phyloP scores from a whole-genome alignment of 35 echinoderm and acorn worm species.

The Diadema setosum region DNA sequence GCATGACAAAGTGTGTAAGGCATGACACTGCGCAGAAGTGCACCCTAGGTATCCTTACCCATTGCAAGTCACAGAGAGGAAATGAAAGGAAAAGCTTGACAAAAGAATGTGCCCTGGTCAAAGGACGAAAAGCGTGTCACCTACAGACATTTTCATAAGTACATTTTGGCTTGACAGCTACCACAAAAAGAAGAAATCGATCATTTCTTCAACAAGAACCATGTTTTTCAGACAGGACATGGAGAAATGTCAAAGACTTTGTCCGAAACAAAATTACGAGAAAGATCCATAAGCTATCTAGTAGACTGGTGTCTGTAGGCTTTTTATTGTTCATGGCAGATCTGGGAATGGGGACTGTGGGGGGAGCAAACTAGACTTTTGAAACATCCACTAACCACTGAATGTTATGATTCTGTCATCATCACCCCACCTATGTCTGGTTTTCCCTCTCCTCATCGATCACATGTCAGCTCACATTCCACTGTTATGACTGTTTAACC shows the following conservation, averaged over 20 bases:
- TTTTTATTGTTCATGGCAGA: too few species aligned
- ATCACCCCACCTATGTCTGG: too few species aligned
- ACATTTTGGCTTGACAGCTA: neutral
- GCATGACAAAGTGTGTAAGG: too few species aligned
- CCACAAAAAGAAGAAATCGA: neutral
- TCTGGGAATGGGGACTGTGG: too few species aligned
- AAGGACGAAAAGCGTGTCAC: neutral
- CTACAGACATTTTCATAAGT: neutral
- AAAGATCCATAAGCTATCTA: too few species aligned
- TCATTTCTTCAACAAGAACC: neutral
- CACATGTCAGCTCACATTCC: too few species aligned
- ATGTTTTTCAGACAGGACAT: neutral
- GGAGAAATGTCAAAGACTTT: neutral
- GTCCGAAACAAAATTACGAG: neutral
- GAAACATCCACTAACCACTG: too few species aligned
- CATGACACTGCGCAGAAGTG: neutral
- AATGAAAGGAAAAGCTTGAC: neutral
- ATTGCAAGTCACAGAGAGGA: neutral
- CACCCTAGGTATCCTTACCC: neutral
- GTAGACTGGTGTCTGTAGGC: too few species aligned
- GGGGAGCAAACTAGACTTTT: too few species aligned
- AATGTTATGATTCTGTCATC: too few species aligned
- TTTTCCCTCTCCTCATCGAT: too few species aligned
- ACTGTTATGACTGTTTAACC: too few species aligned
- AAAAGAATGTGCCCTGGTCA: neutral